phyloP scores from a whole-genome alignment of 2,113 vertebrate species.

The Agapornis roseicollis region DNA sequence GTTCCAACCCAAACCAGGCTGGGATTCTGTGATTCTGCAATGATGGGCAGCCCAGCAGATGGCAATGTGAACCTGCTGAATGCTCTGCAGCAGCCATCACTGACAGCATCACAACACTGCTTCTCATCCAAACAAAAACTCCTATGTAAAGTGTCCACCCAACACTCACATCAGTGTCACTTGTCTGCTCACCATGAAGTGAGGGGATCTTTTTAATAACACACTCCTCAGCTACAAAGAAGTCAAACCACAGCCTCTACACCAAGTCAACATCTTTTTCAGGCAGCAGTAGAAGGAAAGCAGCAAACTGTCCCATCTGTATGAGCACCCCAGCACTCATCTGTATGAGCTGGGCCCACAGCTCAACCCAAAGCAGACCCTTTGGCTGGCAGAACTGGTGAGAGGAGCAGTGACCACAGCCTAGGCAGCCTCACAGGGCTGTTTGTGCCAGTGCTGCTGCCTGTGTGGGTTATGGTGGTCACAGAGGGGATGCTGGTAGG shows the following conservation, averaged over 20 bases:
- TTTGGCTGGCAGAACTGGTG: fast-evolving
- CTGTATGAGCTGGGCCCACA: background rate
- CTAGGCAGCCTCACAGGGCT: background rate
- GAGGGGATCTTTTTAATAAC: background rate
- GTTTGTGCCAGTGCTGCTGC: background rate
- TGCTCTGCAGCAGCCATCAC: fast-evolving
- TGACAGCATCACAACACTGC: background rate
- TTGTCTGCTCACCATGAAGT: background rate
- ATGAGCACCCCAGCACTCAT: fast-evolving
- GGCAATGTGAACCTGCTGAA: background rate
- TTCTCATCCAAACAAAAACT: background rate
- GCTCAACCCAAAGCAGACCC: background rate
- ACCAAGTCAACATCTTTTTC: background rate
- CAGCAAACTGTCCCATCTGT: fast-evolving
- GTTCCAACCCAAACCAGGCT: background rate
- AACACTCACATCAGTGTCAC: background rate
- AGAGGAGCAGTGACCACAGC: background rate
- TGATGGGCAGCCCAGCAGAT: slow-evolving; percentile 44
- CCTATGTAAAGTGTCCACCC: background rate
- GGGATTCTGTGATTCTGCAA: background rate
- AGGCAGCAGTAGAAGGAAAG: background rate
- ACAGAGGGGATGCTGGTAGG: background rate
- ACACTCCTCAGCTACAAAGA: background rate
- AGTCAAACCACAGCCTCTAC: background rate
- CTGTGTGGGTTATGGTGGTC: background rate